A percentile compares a stretch with the other conserved stretches of the same genome.
Evolutionary conservation across 2,113 vertebrate species (phyloP).

Genomic region (Eulemur rufifrons): DNA sequence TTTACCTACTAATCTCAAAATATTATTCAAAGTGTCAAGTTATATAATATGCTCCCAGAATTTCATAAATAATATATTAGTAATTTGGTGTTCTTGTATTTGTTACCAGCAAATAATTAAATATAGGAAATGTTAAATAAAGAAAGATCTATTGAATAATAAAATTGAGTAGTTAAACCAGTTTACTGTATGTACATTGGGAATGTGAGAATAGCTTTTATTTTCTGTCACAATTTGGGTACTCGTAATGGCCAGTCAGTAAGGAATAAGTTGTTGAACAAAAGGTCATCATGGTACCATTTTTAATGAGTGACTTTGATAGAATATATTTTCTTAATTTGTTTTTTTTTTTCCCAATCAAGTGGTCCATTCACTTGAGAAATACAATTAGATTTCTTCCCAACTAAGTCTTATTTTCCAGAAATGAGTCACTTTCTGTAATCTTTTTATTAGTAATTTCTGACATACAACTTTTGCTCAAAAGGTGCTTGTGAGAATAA

Average conservation of each 20-base stretch:
- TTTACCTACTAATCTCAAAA: neutral
- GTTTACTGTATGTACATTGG: neutral
- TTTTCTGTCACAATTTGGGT: neutral
- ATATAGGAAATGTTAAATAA: neutral
- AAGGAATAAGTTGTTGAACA: neutral
- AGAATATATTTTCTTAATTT: neutral
- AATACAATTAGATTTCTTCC: neutral
- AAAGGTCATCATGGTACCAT: neutral
- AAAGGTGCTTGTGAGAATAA: neutral
- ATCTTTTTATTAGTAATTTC: neutral
- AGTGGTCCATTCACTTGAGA: neutral
- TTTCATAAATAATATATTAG: neutral
- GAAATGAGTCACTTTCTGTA: neutral
- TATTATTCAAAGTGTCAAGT: neutral
- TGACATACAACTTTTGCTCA: neutral
- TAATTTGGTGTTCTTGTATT: neutral
- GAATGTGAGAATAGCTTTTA: neutral
- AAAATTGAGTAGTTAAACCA: neutral
- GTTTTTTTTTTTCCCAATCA: neutral
- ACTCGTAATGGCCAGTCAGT: neutral
- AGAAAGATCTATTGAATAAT: neutral
- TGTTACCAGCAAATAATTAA: neutral
- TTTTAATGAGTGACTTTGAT: conserved; percentile 6
- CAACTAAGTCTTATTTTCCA: neutral
- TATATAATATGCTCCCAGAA: neutral